phyloP scores from a whole-genome alignment of 2,888 invertebrate genomes.

The Sceliomorpha sp. region DNA sequence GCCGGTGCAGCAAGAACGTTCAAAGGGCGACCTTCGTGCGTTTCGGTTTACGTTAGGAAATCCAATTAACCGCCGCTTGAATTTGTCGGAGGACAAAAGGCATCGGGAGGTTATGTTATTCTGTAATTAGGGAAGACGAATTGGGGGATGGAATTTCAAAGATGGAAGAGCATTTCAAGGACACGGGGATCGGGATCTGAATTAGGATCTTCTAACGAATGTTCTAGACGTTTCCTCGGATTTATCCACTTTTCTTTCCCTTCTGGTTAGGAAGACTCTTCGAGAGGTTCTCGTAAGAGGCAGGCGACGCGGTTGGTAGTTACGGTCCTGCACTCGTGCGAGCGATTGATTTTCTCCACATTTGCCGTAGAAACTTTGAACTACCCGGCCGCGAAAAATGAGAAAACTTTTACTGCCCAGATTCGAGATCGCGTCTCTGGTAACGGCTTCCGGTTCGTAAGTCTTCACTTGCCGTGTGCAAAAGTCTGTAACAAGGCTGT shows the following conservation, averaged over 20 bases:
- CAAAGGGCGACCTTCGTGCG: constrained; percentile 28
- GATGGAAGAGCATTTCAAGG: too few species aligned
- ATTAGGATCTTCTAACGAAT: too few species aligned
- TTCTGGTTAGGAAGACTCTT: too few species aligned
- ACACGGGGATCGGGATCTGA: too few species aligned
- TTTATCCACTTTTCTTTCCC: too few species aligned
- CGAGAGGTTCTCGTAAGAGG: neutral
- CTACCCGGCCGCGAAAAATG: constrained; percentile 73
- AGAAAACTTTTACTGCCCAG: constrained; percentile 73
- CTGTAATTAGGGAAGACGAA: too few species aligned
- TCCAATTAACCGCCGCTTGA: constrained; percentile 12
- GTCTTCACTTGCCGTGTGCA: constrained; percentile 48
- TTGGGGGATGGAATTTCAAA: too few species aligned
- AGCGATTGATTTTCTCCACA: constrained; percentile 77
- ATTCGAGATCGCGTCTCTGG: constrained; percentile 67
- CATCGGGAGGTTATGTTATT: too few species aligned
- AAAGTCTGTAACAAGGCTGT: constrained; percentile 51
- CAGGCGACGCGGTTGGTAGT: constrained; percentile 19
- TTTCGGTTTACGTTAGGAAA: constrained; percentile 1
- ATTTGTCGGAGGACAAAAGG: too few species aligned
- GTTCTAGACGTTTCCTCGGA: too few species aligned
- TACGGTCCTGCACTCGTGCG: constrained; percentile 51
- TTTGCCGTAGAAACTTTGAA: constrained; percentile 70
- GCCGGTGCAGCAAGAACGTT: constrained; percentile 25
- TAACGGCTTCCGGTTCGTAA: constrained; percentile 60